phyloP scores from a whole-genome alignment of 2,113 vertebrate genomes.

The Lycocorax pyrrhopterus region DNA sequence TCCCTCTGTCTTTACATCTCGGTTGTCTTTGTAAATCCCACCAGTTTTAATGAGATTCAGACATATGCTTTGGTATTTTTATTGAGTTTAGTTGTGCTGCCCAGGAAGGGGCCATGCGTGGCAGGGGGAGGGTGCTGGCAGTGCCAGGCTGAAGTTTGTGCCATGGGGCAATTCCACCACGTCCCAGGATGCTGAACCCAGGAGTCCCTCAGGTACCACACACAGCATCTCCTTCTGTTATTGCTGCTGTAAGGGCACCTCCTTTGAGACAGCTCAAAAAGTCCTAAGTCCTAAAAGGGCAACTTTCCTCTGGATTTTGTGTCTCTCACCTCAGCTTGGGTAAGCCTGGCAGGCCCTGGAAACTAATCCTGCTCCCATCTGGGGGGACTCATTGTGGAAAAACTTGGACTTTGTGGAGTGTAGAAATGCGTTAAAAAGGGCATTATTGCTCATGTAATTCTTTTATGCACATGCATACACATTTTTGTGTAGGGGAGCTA shows the following conservation, averaged over 20 bases:
- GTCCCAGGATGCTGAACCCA: neutral
- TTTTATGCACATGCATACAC: neutral
- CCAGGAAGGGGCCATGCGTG: accelerated
- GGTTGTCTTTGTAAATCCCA: accelerated
- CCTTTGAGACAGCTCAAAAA: neutral
- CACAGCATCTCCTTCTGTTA: neutral
- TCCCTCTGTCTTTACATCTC: neutral
- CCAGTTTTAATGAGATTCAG: neutral
- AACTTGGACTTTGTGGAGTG: neutral
- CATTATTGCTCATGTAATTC: neutral
- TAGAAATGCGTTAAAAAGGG: neutral
- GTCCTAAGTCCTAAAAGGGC: accelerated
- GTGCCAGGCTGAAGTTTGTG: neutral
- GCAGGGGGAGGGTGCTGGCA: neutral
- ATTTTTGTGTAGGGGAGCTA: neutral
- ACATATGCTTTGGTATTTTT: accelerated
- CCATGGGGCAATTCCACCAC: neutral
- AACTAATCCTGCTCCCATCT: neutral
- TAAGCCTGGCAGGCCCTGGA: neutral
- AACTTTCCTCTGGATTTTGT: neutral
- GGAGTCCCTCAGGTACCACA: accelerated
- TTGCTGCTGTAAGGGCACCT: neutral
- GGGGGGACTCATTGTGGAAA: neutral
- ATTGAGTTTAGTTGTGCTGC: neutral
- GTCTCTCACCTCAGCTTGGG: neutral